Base-by-base conservation (phyloP, 2,888 invertebrate genomes). In the Papilio demoleus region DNA sequence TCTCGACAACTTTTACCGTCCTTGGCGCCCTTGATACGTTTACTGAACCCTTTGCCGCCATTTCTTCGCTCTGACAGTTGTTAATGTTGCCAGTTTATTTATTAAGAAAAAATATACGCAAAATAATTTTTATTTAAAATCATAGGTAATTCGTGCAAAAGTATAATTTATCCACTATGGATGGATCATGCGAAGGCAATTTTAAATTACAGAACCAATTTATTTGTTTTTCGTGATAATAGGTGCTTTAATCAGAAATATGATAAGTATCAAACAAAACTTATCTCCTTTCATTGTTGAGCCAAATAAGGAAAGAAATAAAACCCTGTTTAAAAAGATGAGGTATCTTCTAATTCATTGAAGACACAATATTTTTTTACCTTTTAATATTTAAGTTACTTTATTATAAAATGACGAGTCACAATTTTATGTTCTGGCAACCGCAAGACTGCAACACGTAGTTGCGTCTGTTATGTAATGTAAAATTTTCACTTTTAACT, bases 1-100 rank as follows among this genome's bases (percentile, higher is more conserved):
- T 42, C 34, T 36, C 50, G 40, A 71, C 83, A 76, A 85, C 86
- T 86, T 86, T 85, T 81, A 84, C 84, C 71, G 80, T 77, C 81
- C 81, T 81, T 80, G 71, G 62, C 61, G 77, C 75, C 79, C 81
- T 84, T 76, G 76, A 72, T 74, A 75, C 72, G 71, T 72, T 73
- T 75, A 71, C 70, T 70, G 70, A 71, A 73, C 71, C 47, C 53
- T 71, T 68, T 68, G 63, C 67, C 36, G 27, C 40, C 53, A 62
- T 61, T 50, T 50, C 31, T 56, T 56, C 17, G 17, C 8, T 9
- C 8, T 60, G 50, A 53, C 53, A 65, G 24, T 6, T 53, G 24
- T 22, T n/a, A 17, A 64, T 64, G 50, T 53, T 64, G 36, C 36
- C 36, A 68, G n/a, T n/a, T 31, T 11, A 53, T 56, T 17, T 2